Conservation (phyloP, 2,888 invertebrate species). For the Gymnoscelis rufifasciata region DNA sequence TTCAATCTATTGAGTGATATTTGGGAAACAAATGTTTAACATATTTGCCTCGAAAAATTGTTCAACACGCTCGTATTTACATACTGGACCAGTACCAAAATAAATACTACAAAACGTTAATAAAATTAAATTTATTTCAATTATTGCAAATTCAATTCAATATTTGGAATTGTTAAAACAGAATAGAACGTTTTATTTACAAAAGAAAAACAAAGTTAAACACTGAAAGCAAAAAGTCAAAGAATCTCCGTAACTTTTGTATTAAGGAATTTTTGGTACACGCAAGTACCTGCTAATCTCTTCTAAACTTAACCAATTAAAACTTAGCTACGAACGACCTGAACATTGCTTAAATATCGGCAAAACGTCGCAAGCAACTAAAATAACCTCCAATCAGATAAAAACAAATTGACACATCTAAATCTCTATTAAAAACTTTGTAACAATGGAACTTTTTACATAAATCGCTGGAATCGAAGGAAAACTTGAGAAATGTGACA, state of each 20-base stretch:
- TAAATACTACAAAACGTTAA: no score
- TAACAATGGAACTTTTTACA: constrained; percentile 30
- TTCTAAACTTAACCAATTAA: constrained; percentile 17
- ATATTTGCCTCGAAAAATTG: no score
- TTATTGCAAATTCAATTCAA: neutral
- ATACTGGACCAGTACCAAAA: no score
- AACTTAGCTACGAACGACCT: constrained; percentile 14
- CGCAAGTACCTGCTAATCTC: constrained; percentile 9
- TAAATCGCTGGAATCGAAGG: constrained; percentile 37
- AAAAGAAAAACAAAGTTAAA: constrained; percentile 1
- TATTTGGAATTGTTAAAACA: neutral
- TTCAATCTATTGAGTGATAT: no score
- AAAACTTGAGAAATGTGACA: constrained; percentile 33
- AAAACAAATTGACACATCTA: constrained; percentile 27
- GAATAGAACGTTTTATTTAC: neutral
- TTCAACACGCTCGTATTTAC: no score
- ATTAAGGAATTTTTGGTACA: constrained; percentile 6
- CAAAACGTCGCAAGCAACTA: constrained; percentile 13
- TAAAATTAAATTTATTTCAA: no score
- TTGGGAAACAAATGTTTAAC: no score
- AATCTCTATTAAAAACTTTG: constrained; percentile 25
- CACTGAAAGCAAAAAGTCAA: constrained; percentile 1
- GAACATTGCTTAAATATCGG: constrained; percentile 13
- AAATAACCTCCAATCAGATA: constrained; percentile 28
- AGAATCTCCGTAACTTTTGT: constrained; percentile 3